Base-by-base conservation (phyloP, 2,888 invertebrate genomes). In the Drosophila borealis region DNA sequence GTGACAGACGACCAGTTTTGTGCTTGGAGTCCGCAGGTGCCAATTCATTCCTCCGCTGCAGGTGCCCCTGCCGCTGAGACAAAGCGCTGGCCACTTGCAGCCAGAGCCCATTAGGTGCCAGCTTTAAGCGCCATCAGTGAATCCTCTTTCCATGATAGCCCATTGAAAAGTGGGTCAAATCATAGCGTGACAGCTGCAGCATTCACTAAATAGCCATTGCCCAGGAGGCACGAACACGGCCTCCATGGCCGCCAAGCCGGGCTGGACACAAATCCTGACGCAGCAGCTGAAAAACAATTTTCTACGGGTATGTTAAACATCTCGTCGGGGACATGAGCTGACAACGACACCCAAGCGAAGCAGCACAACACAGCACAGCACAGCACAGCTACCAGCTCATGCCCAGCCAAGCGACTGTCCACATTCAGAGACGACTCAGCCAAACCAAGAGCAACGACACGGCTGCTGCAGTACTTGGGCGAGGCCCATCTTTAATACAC, bases 241-340 rank as follows among this genome's bases (percentile, higher is more conserved):
- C 60, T 44, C 51, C 17, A 29, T 39, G 59, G 14, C 62, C 44
- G 19, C 5, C 50, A 25, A 36, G 49, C 36, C 36, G 46, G 56
- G 41, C 59, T 70, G 70, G 72, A 80, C 84, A 81, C 75, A 88
- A 89, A 89, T 88, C 87, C 84, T 81, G 85, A 81, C 75, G 73
- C 85, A 72, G 85, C 78, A 89, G 85, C 73, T 78, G 86, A 75
- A 80, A 89, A 89, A 85, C 85, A 89, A 85, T 85, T 85, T 89
- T 88, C 78, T 75, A 86, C 86, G 83, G 88, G 83, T 80, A 86
- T 83, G 83, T 80, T 86, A 88, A 83, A 80, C 83, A 88, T 88
- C 86, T 82, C 66, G 63, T 73, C 70, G 73, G 74, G 65, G 80
- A 78, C 80, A 80, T 80, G 68, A 80, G 76, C 80, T 84, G 80